These are phyloP conservation scores for Galendromus occidentalis DNA, from an alignment of 1,140 invertebrate genomes.

Conservation along the genomic window DNA sequence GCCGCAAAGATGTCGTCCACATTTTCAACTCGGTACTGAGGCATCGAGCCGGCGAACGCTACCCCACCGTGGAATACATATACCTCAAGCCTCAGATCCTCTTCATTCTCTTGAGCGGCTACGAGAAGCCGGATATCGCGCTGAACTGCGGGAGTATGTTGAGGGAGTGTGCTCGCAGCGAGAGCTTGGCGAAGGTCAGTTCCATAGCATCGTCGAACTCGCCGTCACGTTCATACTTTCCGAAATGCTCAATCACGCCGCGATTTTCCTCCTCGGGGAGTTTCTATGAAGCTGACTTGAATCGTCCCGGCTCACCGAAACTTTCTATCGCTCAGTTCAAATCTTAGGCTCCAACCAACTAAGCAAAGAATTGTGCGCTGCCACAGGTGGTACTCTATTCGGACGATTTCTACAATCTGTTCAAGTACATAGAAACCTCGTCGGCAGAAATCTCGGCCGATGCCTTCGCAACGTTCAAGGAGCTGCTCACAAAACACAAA, in stretches of 20 bases:
- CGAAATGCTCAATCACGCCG: too few relatives aligned
- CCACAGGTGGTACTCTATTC: conserved; percentile 72
- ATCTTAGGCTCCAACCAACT: too few relatives aligned
- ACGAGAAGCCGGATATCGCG: conserved; percentile 96
- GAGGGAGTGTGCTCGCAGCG: conserved; percentile 88
- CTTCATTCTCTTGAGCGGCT: conserved; percentile 88
- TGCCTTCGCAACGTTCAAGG: conserved; percentile 99
- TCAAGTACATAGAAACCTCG: conserved; percentile 96
- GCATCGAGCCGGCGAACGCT: conserved; percentile 87
- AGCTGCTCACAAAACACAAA: conserved; percentile 95
- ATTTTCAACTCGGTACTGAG: conserved; percentile 97
- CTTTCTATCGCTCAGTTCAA: too few relatives aligned
- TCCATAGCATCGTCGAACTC: too few relatives aligned
- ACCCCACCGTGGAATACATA: conserved; percentile 95
- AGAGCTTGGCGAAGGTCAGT: conserved; percentile 65
- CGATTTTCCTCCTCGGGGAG: too few relatives aligned
- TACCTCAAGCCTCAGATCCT: conserved; percentile 92
- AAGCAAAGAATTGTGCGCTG: too few relatives aligned
- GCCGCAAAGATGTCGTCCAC: conserved; percentile 96
- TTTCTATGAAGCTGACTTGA: too few relatives aligned
- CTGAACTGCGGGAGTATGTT: conserved; percentile 98
- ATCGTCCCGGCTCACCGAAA: too few relatives aligned
- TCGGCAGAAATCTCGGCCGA: conserved; percentile 99
- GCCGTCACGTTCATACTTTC: too few relatives aligned
- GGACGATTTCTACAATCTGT: conserved; percentile 98